Evolutionary conservation across 2,888 invertebrate species (phyloP).

Genomic region (Heliothis peltigera): DNA sequence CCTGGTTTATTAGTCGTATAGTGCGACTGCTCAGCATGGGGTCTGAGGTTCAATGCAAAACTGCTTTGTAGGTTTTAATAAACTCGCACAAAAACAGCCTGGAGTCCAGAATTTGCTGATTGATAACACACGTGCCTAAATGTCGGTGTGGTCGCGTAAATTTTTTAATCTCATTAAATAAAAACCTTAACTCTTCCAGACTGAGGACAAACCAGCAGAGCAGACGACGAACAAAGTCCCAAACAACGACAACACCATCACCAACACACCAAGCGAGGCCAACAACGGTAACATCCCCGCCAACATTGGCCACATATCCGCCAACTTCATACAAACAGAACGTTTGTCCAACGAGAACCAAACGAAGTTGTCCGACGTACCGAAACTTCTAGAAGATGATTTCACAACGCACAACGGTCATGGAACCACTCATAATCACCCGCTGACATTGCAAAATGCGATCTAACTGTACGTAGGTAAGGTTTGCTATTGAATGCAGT

Average conservation of each 20-base stretch:
- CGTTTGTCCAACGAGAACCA: constrained; percentile 73
- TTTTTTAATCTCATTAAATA: too few relatives aligned
- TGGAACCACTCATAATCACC: constrained; percentile 73
- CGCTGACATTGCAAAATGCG: constrained; percentile 84
- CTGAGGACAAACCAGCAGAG: constrained; percentile 77
- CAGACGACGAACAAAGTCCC: constrained; percentile 70
- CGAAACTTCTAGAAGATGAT: constrained; percentile 76
- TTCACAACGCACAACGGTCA: constrained; percentile 87
- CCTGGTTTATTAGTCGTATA: too few relatives aligned
- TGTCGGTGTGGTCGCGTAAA: too few relatives aligned
- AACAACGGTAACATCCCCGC: constrained; percentile 78
- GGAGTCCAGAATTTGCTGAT: too few relatives aligned
- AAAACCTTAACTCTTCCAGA: too few relatives aligned
- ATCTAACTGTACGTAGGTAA: constrained; percentile 72
- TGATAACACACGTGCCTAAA: too few relatives aligned
- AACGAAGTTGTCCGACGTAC: constrained; percentile 69
- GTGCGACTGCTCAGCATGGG: too few relatives aligned
- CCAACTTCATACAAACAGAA: constrained; percentile 83
- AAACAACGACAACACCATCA: constrained; percentile 68
- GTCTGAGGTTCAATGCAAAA: too few relatives aligned
- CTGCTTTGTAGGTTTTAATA: too few relatives aligned
- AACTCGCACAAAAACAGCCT: too few relatives aligned
- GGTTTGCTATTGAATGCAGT: constrained; percentile 67
- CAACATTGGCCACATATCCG: constrained; percentile 77
- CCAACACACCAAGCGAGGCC: constrained; percentile 62